phyloP scores from a whole-genome alignment of 1,140 invertebrate species.

The Matsumurasca onukii region DNA sequence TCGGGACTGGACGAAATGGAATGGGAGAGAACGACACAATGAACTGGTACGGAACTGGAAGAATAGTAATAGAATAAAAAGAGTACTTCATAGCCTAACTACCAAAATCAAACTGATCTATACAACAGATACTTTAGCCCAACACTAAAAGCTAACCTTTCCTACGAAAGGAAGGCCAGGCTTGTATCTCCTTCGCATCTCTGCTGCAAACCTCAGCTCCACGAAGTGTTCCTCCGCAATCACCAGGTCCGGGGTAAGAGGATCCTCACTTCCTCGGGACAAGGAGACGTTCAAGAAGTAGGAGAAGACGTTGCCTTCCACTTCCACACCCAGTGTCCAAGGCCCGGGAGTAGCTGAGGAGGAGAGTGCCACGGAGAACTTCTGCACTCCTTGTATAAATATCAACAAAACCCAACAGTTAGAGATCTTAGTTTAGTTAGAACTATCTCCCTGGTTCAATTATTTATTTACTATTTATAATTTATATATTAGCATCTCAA shows the following conservation, averaged over 20 bases:
- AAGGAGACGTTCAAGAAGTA: constrained; percentile 50
- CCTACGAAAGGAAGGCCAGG: constrained; percentile 63
- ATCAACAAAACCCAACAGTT: not conserved
- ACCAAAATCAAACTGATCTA: too few species aligned
- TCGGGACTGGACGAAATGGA: too few species aligned
- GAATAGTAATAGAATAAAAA: too few species aligned
- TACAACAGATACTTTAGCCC: too few species aligned
- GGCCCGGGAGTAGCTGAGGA: constrained; percentile 53
- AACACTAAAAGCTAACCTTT: too few species aligned
- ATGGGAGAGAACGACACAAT: too few species aligned
- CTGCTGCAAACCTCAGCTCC: constrained; percentile 60
- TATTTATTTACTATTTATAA: too few species aligned
- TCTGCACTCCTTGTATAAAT: constrained; percentile 53
- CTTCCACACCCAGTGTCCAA: constrained; percentile 57
- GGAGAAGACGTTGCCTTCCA: constrained; percentile 54
- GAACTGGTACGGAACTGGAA: too few species aligned
- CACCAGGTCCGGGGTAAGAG: constrained; percentile 51
- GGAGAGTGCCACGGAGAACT: constrained; percentile 54
- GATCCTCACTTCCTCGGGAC: constrained; percentile 37
- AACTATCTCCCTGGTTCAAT: too few species aligned
- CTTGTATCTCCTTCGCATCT: constrained; percentile 61
- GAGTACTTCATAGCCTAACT: too few species aligned
- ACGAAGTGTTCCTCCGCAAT: constrained; percentile 65
- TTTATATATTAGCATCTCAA: too few species aligned
- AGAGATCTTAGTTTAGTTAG: too few species aligned